These are phyloP conservation scores for Podarcis cretensis DNA, from an alignment of 2,113 vertebrate species.

Conservation along the genomic window DNA sequence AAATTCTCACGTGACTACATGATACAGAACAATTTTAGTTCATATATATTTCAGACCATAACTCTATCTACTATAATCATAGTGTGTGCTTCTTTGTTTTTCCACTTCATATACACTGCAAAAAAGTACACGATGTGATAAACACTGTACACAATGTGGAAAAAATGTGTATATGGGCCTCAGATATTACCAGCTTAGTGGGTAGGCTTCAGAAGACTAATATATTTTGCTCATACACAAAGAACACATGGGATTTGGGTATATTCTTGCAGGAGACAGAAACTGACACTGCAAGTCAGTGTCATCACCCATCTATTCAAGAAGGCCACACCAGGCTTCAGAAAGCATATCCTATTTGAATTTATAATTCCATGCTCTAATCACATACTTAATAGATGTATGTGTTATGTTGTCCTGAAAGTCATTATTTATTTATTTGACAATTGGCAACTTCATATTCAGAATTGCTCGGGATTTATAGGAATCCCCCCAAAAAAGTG, in stretches of 20 bases:
- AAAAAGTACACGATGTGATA: not conserved
- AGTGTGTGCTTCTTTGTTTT: not conserved
- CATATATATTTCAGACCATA: not conserved
- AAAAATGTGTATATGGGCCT: not conserved
- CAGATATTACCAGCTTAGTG: not conserved
- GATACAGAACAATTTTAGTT: not conserved
- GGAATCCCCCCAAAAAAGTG: too few relatives aligned
- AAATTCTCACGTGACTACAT: not conserved
- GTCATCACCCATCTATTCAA: not conserved
- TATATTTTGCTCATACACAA: not conserved
- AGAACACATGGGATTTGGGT: not conserved
- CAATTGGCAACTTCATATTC: too few relatives aligned
- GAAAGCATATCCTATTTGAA: not conserved
- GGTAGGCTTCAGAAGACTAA: not conserved
- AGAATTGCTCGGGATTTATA: too few relatives aligned
- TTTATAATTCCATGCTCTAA: not conserved
- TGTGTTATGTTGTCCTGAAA: not conserved
- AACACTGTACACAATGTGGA: not conserved
- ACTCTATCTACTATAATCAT: not conserved
- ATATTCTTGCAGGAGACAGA: not conserved
- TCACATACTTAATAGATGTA: not conserved
- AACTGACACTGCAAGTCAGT: not conserved
- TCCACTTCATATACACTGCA: not conserved
- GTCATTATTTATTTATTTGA: not conserved
- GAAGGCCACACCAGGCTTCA: not conserved